Conservation (phyloP, 2,888 invertebrate species). For the Hartigia nigra region DNA sequence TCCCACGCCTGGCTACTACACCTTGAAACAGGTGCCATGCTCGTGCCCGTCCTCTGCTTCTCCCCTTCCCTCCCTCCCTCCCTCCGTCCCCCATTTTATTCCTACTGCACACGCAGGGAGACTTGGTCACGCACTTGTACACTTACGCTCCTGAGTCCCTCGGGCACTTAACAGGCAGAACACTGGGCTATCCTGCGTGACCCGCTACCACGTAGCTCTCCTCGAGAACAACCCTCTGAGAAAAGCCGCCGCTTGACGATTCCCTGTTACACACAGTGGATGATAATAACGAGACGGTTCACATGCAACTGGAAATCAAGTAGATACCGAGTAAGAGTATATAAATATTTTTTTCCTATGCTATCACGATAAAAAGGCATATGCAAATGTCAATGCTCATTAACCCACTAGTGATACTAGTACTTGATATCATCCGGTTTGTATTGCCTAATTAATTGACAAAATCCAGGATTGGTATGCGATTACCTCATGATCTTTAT, state of each 20-base stretch:
- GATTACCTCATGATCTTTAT: background rate
- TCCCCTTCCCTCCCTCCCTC: too few relatives aligned
- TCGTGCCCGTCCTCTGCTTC: slow-evolving; percentile 13
- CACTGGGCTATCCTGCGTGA: background rate
- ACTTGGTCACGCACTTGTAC: background rate
- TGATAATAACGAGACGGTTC: background rate
- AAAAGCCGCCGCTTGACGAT: background rate
- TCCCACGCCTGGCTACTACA: slow-evolving; percentile 49
- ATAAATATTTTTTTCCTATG: background rate
- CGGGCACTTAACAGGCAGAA: background rate
- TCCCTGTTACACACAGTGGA: background rate
- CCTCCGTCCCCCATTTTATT: background rate
- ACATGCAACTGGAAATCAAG: background rate
- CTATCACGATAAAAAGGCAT: background rate
- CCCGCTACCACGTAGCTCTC: background rate
- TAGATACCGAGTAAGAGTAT: too few relatives aligned
- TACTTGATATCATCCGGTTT: slow-evolving; percentile 31
- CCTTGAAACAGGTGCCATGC: slow-evolving; percentile 45
- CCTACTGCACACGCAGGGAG: background rate
- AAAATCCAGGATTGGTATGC: slow-evolving; percentile 25
- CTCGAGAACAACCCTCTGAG: background rate
- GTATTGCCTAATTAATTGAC: slow-evolving; percentile 36
- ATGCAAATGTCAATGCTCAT: slow-evolving; percentile 43
- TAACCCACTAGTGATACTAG: slow-evolving; percentile 24
- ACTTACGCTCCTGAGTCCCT: background rate